These are phyloP conservation scores for Numenius arquata DNA, from an alignment of 2,113 vertebrate species.

Conservation along the genomic window DNA sequence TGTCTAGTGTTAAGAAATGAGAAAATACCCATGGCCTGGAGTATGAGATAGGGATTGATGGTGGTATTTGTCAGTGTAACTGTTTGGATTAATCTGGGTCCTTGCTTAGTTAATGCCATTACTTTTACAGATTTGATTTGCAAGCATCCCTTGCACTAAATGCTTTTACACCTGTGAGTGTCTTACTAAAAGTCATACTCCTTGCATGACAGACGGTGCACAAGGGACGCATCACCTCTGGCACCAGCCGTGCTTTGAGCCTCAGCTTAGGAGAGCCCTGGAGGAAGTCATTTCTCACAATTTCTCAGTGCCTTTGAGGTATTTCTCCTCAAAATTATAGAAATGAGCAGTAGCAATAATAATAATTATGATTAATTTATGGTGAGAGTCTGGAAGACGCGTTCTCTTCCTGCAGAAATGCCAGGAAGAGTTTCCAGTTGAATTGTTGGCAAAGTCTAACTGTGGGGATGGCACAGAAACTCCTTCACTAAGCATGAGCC, in stretches of 20 bases:
- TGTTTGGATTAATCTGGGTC: background rate
- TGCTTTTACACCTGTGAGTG: background rate
- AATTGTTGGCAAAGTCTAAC: background rate
- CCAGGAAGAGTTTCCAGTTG: background rate
- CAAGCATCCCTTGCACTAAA: background rate
- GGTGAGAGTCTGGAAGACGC: background rate
- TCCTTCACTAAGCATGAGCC: background rate
- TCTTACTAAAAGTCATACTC: background rate
- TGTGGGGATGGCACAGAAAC: background rate
- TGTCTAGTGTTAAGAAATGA: background rate
- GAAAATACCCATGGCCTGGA: background rate
- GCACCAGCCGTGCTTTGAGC: background rate
- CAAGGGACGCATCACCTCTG: background rate
- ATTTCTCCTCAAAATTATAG: background rate
- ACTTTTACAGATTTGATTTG: background rate
- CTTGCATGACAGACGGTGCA: background rate
- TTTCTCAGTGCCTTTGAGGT: background rate
- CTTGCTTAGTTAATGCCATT: background rate
- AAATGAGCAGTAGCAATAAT: background rate
- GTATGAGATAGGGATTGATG: background rate
- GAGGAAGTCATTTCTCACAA: background rate
- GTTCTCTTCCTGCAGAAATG: background rate
- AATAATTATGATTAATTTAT: background rate
- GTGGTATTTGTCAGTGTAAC: background rate
- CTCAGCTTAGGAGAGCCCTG: background rate